A percentile compares a stretch with the other conserved stretches of the same genome.
Evolutionary conservation across 1,140 invertebrate species (phyloP).

Genomic region (Sipha flava): DNA sequence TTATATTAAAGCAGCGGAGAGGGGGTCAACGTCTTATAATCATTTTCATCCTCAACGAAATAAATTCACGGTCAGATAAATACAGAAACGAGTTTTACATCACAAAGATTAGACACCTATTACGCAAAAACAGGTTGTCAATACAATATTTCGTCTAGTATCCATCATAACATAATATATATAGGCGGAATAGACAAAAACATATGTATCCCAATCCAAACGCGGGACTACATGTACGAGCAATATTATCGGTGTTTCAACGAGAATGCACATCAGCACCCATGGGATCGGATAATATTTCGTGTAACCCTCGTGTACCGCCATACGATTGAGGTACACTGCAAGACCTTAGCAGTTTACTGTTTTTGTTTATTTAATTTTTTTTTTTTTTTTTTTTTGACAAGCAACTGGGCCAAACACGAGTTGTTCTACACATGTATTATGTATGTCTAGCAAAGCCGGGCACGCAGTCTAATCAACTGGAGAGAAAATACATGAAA

Average conservation of each 20-base stretch:
- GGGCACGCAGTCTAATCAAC: conserved; percentile 10
- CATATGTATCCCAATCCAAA: too few species aligned
- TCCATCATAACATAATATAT: not conserved
- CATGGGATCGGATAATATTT: not conserved
- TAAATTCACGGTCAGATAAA: not conserved
- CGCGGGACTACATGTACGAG: too few species aligned
- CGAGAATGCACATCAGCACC: too few species aligned
- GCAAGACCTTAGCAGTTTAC: not conserved
- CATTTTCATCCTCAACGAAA: not conserved
- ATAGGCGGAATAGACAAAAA: not conserved
- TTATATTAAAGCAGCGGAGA: not conserved
- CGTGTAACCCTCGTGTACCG: not conserved
- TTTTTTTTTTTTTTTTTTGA: not conserved
- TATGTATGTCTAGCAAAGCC: not conserved
- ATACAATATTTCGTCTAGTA: not conserved
- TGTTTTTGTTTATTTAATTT: not conserved
- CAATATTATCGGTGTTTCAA: too few species aligned
- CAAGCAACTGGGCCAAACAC: not conserved
- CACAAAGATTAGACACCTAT: not conserved
- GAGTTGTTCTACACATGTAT: not conserved
- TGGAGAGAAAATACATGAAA: conserved; percentile 20
- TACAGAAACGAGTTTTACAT: not conserved
- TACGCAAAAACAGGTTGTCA: not conserved
- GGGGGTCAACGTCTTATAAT: not conserved
- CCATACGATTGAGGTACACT: not conserved